phyloP scores from a whole-genome alignment of 2,113 vertebrate species.

The Cyanistes caeruleus region DNA sequence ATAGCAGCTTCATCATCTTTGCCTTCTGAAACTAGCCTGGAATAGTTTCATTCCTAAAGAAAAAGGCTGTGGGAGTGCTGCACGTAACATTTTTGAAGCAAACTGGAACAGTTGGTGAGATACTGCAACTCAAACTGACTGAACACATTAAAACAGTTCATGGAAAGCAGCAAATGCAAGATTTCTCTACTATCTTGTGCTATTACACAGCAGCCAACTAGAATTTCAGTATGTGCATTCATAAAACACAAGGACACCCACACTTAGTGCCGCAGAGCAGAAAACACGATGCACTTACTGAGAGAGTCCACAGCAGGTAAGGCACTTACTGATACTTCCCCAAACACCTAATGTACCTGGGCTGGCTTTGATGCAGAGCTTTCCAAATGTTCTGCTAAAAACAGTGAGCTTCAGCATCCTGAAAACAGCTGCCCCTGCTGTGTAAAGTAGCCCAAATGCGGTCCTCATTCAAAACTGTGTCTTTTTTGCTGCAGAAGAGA shows the following conservation, averaged over 20 bases:
- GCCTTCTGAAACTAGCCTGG: neutral
- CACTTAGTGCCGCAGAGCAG: neutral
- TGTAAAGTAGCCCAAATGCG: neutral
- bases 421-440: neutral
- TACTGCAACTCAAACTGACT: neutral
- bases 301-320: conserved; percentile 14
- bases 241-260: neutral
- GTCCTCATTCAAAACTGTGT: neutral
- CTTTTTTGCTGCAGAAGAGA: neutral
- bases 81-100: neutral
- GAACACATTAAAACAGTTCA: neutral
- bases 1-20: neutral
- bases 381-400: conserved; percentile 3
- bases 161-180: neutral
- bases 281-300: neutral
- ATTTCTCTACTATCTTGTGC: neutral
- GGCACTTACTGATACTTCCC: neutral
- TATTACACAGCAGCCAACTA: neutral
- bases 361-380: neutral
- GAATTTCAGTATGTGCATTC: neutral
- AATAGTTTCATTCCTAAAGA: neutral
- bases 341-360: neutral
- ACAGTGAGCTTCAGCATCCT: neutral
- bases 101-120: conserved; percentile 12
- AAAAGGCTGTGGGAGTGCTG: neutral